Evolutionary conservation across 2,113 vertebrate species (phyloP).

Genomic region (Uria aalge): DNA sequence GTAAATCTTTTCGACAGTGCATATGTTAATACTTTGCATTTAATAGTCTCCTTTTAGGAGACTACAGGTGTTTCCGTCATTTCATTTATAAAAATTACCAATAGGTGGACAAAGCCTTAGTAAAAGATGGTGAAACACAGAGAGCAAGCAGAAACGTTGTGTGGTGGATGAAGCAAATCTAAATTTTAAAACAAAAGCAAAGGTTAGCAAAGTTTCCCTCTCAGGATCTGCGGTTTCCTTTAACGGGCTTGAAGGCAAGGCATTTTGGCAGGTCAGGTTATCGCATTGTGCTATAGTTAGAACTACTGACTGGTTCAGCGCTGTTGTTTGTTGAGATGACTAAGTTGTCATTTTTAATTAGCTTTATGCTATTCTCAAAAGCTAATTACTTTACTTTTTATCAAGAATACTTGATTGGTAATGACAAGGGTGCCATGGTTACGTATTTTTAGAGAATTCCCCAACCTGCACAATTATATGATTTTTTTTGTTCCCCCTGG

Average conservation of each 20-base stretch:
- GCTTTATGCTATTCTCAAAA: slow-evolving; percentile 72
- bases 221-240: not conserved
- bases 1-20: not conserved
- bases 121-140: not conserved
- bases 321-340: slow-evolving; percentile 72
- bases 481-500: slow-evolving; percentile 53
- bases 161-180: not conserved
- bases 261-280: slow-evolving; percentile 29
- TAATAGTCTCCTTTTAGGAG: not conserved
- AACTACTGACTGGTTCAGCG: slow-evolving; percentile 30
- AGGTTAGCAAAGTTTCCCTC: not conserved
- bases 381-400: slow-evolving; percentile 80
- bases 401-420: slow-evolving; percentile 77
- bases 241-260: not conserved
- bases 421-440: slow-evolving; percentile 76
- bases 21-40: not conserved
- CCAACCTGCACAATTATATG: slow-evolving; percentile 41
- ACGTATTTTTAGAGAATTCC: slow-evolving; percentile 71
- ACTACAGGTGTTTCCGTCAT: not conserved
- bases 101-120: not conserved
- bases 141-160: not conserved
- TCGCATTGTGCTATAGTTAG: not conserved
- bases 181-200: not conserved
- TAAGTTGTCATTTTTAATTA: slow-evolving; percentile 82
- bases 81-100: not conserved